phyloP scores from a whole-genome alignment of 1,140 invertebrate genomes.

The Lasaia peninsularis region DNA sequence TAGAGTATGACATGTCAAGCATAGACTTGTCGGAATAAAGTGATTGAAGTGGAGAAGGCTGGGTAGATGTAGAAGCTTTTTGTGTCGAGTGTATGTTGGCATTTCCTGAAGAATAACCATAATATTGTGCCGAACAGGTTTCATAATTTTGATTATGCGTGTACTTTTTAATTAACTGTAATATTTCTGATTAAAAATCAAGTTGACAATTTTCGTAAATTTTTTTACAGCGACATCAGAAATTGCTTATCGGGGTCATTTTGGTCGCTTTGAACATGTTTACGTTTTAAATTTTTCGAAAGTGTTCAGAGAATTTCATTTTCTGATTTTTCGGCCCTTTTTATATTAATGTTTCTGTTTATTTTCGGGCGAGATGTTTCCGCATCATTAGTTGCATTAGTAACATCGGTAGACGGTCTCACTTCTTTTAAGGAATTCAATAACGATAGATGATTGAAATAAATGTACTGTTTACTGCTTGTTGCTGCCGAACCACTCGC shows the following conservation, averaged over 20 bases:
- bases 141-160: constrained; percentile 24
- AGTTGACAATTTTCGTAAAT: constrained; percentile 25
- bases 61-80: constrained; percentile 22
- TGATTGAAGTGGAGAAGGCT: constrained; percentile 23
- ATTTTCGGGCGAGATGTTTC: constrained; percentile 17
- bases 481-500: constrained; percentile 13
- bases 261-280: constrained; percentile 27
- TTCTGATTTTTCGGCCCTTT: constrained; percentile 15
- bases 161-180: constrained; percentile 24
- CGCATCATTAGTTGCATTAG: constrained; percentile 13
- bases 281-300: constrained; percentile 28
- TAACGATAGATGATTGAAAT: constrained; percentile 8
- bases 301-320: constrained; percentile 18
- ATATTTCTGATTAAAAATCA: constrained; percentile 25
- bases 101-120: constrained; percentile 23
- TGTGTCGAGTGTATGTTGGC: constrained; percentile 22
- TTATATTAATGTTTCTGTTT: constrained; percentile 15
- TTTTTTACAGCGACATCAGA: constrained; percentile 16
- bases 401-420: constrained; percentile 13
- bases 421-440: constrained; percentile 14
- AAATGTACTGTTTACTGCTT: constrained; percentile 15
- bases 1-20: constrained; percentile 16
- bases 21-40: constrained; percentile 23
- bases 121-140: constrained; percentile 22
- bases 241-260: constrained; percentile 29